A percentile compares a stretch with the other conserved stretches of the same genome.
Conservation (phyloP, 1,140 invertebrate species). For the Cotesia typhae region DNA sequence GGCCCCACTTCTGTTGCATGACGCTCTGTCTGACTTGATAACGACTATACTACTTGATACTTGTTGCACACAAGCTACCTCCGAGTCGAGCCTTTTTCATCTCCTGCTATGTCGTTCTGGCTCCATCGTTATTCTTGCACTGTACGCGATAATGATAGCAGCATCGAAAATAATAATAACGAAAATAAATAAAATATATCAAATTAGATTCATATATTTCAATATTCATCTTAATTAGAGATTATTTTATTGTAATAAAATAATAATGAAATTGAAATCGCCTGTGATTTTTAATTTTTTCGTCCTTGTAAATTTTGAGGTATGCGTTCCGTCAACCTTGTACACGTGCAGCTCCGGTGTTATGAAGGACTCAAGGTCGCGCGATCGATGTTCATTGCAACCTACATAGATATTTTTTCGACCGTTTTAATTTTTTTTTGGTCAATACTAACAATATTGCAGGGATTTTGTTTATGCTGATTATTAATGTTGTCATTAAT, state of each 20-base stretch:
- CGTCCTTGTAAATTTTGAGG: background rate
- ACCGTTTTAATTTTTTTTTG: background rate
- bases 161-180: no score
- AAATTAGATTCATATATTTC: no score
- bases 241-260: no score
- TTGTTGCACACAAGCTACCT: background rate
- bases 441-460: no score
- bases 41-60: background rate
- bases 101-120: background rate
- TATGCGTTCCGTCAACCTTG: background rate
- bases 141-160: background rate
- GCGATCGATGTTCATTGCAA: slow-evolving; percentile 5
- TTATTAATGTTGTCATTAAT: no score
- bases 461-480: no score
- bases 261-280: background rate
- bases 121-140: background rate
- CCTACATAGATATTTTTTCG: slow-evolving; percentile 3
- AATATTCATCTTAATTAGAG: no score
- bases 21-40: background rate
- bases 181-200: no score
- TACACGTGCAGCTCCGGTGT: background rate
- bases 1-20: background rate
- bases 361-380: background rate
- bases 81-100: background rate
- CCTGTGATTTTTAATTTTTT: background rate